phyloP scores from a whole-genome alignment of 2,797 vertebrate genomes.

The Pipistrellus kuhlii region DNA sequence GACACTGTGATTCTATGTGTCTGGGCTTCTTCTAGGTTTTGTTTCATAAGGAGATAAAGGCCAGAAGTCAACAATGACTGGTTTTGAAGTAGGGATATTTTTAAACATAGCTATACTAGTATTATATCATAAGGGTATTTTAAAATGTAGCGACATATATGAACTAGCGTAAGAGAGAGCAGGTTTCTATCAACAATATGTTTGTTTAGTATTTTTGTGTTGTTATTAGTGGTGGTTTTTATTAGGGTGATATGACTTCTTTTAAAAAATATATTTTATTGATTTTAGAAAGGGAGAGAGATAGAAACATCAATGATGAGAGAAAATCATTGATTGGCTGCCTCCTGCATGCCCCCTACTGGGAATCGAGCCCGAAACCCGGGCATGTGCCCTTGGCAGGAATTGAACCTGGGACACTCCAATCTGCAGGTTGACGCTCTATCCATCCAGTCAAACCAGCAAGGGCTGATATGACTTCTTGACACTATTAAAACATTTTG shows the following conservation, averaged over 20 bases:
- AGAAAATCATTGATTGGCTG: too few species aligned
- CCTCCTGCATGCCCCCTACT: too few species aligned
- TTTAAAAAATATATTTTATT: too few species aligned
- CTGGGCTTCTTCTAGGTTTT: slow-evolving; percentile 24
- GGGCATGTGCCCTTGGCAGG: too few species aligned
- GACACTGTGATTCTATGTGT: neutral
- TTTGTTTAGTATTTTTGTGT: slow-evolving; percentile 28
- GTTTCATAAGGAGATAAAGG: slow-evolving; percentile 35
- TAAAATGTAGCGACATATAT: neutral
- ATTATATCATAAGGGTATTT: slow-evolving; percentile 1
- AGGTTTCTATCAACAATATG: neutral
- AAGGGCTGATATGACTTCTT: slow-evolving; percentile 13
- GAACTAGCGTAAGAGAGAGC: slow-evolving; percentile 13
- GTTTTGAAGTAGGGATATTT: slow-evolving; percentile 49
- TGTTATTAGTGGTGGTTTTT: neutral
- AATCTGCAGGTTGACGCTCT: too few species aligned
- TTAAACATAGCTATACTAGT: neutral
- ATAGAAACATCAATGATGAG: too few species aligned
- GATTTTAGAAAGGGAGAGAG: too few species aligned
- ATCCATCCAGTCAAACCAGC: too few species aligned
- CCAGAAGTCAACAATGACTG: slow-evolving; percentile 29
- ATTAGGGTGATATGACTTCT: slow-evolving; percentile 41
- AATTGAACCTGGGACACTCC: too few species aligned
- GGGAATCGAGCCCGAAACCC: too few species aligned
- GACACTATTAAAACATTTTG: neutral